A percentile compares a stretch with the other conserved stretches of the same genome.
Conservation (phyloP, 2,888 invertebrate genomes). For the Drosophila falleni region DNA sequence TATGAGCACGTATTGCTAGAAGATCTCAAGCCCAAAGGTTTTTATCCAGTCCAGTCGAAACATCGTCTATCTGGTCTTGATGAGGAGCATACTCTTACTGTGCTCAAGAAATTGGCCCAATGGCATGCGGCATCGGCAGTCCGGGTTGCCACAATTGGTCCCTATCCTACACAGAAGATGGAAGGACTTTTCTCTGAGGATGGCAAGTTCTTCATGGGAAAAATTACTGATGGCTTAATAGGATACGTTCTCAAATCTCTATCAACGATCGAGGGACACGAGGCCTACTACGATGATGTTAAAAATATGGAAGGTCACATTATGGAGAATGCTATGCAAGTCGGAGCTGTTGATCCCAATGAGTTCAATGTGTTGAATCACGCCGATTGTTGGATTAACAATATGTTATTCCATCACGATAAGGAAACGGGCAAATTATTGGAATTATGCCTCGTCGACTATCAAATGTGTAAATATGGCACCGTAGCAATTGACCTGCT, state of each 20-base stretch:
- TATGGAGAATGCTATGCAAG: conserved; percentile 14
- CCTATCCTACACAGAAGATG: conserved; percentile 40
- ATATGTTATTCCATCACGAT: conserved; percentile 80
- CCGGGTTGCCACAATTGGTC: conserved; percentile 58
- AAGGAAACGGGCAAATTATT: conserved; percentile 55
- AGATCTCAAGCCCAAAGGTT: conserved; percentile 70
- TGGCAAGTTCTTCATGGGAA: conserved; percentile 14
- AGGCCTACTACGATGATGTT: conserved; percentile 62
- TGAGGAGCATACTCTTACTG: conserved; percentile 69
- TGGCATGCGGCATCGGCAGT: conserved; percentile 82
- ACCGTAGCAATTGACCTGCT: conserved; percentile 70
- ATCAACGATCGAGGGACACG: conserved; percentile 52
- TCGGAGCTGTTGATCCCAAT: conserved; percentile 26
- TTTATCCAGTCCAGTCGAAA: conserved; percentile 50
- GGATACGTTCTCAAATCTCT: conserved; percentile 45
- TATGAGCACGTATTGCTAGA: conserved; percentile 69
- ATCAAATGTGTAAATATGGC: conserved; percentile 71
- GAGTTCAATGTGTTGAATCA: conserved; percentile 82
- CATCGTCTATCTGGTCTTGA: conserved; percentile 73
- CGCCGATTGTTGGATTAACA: conserved; percentile 81
- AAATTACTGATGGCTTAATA: conserved; percentile 24
- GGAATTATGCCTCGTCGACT: conserved; percentile 71
- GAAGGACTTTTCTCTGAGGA: conserved; percentile 40
- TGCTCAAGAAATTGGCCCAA: conserved; percentile 77
- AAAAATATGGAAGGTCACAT: conserved; percentile 38